These are phyloP conservation scores for Formica exsecta DNA, from an alignment of 1,140 invertebrate species.

Conservation along the genomic window DNA sequence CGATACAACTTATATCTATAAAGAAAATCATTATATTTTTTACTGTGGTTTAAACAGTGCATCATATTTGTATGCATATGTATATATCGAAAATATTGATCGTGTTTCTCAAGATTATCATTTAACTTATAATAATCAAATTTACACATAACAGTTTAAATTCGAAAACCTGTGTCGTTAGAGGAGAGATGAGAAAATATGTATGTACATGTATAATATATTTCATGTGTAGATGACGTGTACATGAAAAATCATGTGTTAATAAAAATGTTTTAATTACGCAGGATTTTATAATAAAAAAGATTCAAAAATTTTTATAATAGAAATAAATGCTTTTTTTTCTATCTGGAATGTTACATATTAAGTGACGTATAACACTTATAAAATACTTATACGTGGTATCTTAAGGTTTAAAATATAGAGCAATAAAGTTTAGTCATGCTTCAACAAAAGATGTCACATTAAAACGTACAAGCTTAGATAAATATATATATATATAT, in stretches of 20 bases:
- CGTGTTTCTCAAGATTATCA: not conserved
- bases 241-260: not conserved
- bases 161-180: not conserved
- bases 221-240: not conserved
- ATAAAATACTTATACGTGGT: not conserved
- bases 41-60: conserved; percentile 27
- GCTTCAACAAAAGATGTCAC: conserved; percentile 16
- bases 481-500: conserved; percentile 13
- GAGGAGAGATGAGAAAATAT: conserved; percentile 8
- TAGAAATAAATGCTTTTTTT: not conserved
- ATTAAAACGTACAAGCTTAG: conserved; percentile 22
- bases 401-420: conserved; percentile 11
- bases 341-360: not conserved
- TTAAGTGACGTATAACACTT: conserved; percentile 11
- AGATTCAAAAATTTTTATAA: conserved; percentile 8
- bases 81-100: not conserved
- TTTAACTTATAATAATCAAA: conserved; percentile 12
- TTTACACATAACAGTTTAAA: conserved; percentile 14
- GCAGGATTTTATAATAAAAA: not conserved
- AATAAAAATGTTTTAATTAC: not conserved
- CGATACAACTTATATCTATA: conserved; percentile 1
- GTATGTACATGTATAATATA: conserved; percentile 2
- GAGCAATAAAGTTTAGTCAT: conserved; percentile 18
- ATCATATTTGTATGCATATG: conserved; percentile 22
- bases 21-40: conserved; percentile 22